Evolutionary conservation across 2,113 vertebrate species (phyloP).

Genomic region (Eira barbara): DNA sequence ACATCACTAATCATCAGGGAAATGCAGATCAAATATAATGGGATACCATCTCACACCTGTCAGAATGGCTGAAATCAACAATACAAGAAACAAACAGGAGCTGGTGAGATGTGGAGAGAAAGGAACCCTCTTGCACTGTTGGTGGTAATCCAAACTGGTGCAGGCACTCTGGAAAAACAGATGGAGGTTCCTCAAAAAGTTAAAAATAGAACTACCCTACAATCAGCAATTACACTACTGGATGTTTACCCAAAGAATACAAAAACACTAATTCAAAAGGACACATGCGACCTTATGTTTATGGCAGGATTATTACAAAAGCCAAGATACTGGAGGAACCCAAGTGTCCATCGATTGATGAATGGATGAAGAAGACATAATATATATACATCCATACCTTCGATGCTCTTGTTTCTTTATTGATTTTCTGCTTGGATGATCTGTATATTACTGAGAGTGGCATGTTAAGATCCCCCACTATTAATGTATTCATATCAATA

Average conservation of each 20-base stretch:
- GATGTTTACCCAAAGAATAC: background rate
- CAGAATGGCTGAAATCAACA: background rate
- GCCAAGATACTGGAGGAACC: background rate
- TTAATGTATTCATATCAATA: too few species aligned
- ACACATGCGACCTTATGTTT: background rate
- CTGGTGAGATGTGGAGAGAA: background rate
- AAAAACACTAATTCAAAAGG: background rate
- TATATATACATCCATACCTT: too few species aligned
- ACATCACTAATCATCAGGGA: background rate
- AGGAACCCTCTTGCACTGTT: background rate
- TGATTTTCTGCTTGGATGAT: too few species aligned
- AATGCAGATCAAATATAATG: background rate
- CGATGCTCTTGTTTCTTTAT: too few species aligned
- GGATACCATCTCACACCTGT: background rate
- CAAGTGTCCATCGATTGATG: background rate
- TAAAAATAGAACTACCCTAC: background rate
- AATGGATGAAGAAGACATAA: background rate
- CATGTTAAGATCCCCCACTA: too few species aligned
- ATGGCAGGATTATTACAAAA: background rate
- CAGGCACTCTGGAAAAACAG: background rate
- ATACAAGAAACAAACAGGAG: background rate
- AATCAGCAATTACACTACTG: background rate
- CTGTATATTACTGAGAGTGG: too few species aligned
- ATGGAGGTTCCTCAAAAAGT: background rate
- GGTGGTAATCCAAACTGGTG: background rate